These are phyloP conservation scores for Sapayoa aenigma DNA, from an alignment of 2,113 vertebrate genomes.

Conservation along the genomic window DNA sequence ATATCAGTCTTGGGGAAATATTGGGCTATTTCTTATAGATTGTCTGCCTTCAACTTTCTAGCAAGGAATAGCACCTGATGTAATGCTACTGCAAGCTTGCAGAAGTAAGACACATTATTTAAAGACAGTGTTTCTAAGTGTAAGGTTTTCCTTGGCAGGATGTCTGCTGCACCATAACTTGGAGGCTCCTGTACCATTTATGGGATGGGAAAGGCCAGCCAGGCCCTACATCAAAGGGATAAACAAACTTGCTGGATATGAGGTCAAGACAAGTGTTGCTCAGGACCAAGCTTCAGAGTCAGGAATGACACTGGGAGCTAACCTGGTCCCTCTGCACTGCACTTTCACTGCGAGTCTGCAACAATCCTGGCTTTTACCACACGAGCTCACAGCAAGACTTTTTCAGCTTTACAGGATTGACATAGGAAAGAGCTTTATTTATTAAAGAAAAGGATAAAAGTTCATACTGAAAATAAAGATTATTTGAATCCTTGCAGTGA, in stretches of 20 bases:
- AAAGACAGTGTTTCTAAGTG: background rate
- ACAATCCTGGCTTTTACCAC: background rate
- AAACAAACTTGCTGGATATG: background rate
- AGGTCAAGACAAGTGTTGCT: background rate
- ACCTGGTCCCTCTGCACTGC: background rate
- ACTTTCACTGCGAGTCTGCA: background rate
- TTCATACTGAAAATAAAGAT: background rate
- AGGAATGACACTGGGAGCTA: background rate
- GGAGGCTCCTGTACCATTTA: background rate
- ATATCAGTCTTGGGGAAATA: background rate
- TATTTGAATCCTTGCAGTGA: background rate
- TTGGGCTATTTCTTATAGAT: background rate
- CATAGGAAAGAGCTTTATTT: background rate
- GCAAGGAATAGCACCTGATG: background rate
- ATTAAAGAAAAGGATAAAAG: background rate
- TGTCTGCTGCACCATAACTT: background rate
- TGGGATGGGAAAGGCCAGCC: background rate
- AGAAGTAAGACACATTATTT: background rate
- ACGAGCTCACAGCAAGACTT: fast-evolving
- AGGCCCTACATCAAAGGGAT: background rate
- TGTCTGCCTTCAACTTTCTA: background rate
- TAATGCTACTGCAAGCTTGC: background rate
- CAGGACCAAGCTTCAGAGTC: background rate
- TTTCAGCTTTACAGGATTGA: background rate
- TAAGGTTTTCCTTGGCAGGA: background rate